Evolutionary conservation across 2,797 vertebrate species (phyloP).

Genomic region (Galago senegalensis): DNA sequence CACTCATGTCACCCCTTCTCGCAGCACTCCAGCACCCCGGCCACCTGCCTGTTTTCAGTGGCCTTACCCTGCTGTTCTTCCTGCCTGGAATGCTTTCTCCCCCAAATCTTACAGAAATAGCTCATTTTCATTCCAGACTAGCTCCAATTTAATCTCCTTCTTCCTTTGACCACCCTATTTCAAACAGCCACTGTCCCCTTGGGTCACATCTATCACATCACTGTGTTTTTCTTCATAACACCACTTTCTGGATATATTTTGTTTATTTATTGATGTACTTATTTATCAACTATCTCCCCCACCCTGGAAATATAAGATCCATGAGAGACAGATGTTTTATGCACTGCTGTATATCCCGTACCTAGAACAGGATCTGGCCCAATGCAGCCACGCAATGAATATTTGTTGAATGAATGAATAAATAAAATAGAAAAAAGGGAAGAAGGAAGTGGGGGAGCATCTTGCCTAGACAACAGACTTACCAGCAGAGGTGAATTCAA

Average conservation of each 20-base stretch:
- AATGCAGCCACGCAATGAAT: background rate
- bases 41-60: background rate
- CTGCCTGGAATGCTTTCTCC: background rate
- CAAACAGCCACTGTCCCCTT: background rate
- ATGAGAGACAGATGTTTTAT: background rate
- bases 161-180: background rate
- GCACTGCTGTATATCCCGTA: background rate
- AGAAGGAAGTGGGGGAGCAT: background rate
- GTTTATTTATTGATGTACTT: background rate
- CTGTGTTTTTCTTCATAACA: slow-evolving; percentile 11
- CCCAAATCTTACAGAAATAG: background rate
- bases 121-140: background rate
- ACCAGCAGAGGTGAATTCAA: background rate
- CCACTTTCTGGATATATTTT: background rate
- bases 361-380: background rate
- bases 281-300: slow-evolving; percentile 25
- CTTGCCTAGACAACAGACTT: background rate
- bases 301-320: background rate
- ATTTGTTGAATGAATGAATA: background rate
- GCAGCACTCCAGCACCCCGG: background rate
- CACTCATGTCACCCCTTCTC: background rate
- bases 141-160: background rate
- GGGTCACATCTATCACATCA: background rate
- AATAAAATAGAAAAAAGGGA: background rate
- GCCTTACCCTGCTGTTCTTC: background rate